These are phyloP conservation scores for Rhogogaster chlorosoma DNA, from an alignment of 2,888 invertebrate species.

Conservation along the genomic window DNA sequence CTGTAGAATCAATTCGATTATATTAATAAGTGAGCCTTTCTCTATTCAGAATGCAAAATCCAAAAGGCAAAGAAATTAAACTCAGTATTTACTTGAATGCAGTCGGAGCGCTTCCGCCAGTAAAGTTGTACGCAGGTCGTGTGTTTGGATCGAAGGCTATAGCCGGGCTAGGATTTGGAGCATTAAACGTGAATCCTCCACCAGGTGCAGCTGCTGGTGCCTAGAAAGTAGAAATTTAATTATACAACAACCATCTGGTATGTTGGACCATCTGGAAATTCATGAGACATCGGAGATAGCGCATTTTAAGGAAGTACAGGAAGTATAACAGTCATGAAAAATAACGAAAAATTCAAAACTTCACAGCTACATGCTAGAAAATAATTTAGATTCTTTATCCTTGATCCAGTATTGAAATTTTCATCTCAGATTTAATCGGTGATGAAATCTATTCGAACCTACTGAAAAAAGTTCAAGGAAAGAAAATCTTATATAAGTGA, in stretches of 20 bases:
- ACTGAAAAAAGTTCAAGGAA: too few relatives aligned
- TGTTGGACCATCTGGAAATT: too few relatives aligned
- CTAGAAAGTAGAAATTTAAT: constrained; percentile 24
- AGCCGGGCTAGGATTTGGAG: constrained; percentile 60
- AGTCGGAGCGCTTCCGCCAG: constrained; percentile 76
- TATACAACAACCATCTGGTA: not conserved
- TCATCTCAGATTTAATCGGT: too few relatives aligned
- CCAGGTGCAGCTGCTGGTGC: constrained; percentile 63
- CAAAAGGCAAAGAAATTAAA: not conserved
- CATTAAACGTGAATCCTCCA: constrained; percentile 74
- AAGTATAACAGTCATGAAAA: too few relatives aligned
- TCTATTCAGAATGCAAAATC: not conserved
- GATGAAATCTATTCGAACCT: too few relatives aligned
- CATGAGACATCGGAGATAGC: not conserved
- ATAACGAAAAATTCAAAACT: too few relatives aligned
- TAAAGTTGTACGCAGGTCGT: constrained; percentile 79
- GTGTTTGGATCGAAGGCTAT: constrained; percentile 76
- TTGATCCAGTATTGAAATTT: too few relatives aligned
- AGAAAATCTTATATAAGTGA: too few relatives aligned
- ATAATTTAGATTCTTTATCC: too few relatives aligned
- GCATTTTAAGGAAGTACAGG: too few relatives aligned
- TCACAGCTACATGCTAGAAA: too few relatives aligned
- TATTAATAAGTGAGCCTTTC: not conserved
- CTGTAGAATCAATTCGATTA: constrained; percentile 54
- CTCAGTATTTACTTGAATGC: constrained; percentile 77